Conservation (phyloP, 1,140 invertebrate genomes). For the Dreissena polymorpha region DNA sequence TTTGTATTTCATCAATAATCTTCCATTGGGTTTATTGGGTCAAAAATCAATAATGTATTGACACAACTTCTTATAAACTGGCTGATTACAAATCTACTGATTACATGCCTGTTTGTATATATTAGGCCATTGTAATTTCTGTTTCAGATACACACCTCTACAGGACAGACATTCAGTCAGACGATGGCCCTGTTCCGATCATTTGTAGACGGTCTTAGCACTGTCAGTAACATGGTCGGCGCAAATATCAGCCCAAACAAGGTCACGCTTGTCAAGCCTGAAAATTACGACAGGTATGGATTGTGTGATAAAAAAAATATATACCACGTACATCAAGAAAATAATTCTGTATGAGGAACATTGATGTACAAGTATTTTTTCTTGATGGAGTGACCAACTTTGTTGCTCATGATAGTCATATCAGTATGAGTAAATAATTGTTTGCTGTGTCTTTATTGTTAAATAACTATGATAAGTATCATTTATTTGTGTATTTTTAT, state of each 20-base stretch:
- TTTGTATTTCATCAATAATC: too few relatives aligned
- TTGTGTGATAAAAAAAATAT: not conserved
- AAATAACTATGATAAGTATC: conserved; percentile 3
- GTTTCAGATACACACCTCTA: too few relatives aligned
- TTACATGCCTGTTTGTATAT: too few relatives aligned
- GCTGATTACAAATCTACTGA: too few relatives aligned
- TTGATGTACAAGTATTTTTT: not conserved
- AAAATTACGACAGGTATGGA: conserved; percentile 59
- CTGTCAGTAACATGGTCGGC: conserved; percentile 47
- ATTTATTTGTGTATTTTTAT: conserved; percentile 17
- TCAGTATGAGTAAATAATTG: too few relatives aligned
- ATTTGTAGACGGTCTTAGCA: conserved; percentile 57
- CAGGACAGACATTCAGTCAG: too few relatives aligned
- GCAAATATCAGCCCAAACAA: conserved; percentile 67
- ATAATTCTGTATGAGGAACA: not conserved
- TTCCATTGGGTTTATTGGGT: too few relatives aligned
- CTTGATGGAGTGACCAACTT: not conserved
- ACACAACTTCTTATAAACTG: too few relatives aligned
- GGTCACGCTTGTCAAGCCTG: conserved; percentile 58
- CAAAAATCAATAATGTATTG: too few relatives aligned
- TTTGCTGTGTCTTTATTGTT: too few relatives aligned
- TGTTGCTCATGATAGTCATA: too few relatives aligned
- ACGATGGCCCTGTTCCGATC: conserved; percentile 20
- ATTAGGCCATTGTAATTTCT: too few relatives aligned
- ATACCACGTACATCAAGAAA: not conserved